Evolutionary conservation across 2,797 vertebrate genomes (phyloP).

Genomic region (Rhynchonycteris naso): DNA sequence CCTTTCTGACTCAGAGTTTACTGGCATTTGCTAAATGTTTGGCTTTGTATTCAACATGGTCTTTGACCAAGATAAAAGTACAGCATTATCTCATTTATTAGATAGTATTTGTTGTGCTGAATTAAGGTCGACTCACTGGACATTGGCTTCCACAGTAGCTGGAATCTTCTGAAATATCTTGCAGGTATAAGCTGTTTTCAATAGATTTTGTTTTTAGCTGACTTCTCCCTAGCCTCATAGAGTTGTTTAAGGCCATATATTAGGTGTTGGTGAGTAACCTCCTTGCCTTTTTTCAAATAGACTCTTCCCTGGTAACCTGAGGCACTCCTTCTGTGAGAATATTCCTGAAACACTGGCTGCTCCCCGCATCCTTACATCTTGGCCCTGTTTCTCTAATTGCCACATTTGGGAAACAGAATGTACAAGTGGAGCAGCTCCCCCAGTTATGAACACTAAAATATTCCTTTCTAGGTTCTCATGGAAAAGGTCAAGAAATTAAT

Average conservation of each 20-base stretch:
- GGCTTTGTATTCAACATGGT: slow-evolving; percentile 63
- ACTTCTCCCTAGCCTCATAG: background rate
- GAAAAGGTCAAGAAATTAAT: slow-evolving; percentile 87
- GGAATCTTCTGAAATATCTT: slow-evolving; percentile 11
- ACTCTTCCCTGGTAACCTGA: background rate
- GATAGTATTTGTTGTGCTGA: slow-evolving; percentile 1
- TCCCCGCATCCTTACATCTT: background rate
- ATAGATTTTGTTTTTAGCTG: background rate
- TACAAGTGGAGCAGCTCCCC: slow-evolving; percentile 61
- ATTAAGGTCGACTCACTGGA: slow-evolving; percentile 57
- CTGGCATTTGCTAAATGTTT: slow-evolving; percentile 78
- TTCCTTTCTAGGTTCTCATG: slow-evolving; percentile 78
- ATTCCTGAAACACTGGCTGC: background rate
- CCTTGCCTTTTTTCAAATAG: background rate
- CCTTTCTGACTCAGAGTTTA: slow-evolving; percentile 77
- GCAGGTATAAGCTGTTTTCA: background rate
- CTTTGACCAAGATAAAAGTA: slow-evolving; percentile 64
- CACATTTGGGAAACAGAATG: slow-evolving; percentile 50
- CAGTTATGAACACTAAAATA: slow-evolving; percentile 81
- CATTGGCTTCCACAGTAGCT: background rate
- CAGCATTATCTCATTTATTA: slow-evolving; percentile 63
- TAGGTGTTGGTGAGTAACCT: background rate
- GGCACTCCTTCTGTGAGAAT: background rate
- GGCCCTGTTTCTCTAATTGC: slow-evolving; percentile 74
- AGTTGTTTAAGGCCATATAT: background rate